Evolutionary conservation across 2,113 vertebrate genomes (phyloP).

Genomic region (Macrotus californicus): DNA sequence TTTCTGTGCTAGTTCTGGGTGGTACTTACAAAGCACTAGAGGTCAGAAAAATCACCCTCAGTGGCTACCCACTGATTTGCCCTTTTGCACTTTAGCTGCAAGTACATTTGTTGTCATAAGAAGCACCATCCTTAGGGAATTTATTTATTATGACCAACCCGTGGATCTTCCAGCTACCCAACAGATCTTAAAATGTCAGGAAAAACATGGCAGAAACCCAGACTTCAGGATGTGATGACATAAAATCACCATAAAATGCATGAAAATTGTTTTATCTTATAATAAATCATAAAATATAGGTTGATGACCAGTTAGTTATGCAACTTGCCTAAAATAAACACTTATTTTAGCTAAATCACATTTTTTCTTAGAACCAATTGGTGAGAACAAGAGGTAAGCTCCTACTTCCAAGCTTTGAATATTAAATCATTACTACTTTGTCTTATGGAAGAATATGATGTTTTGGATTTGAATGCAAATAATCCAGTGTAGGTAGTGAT

Average conservation of each 20-base stretch:
- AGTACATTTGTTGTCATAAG: background rate
- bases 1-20: constrained; percentile 6
- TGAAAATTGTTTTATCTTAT: background rate
- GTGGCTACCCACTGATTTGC: background rate
- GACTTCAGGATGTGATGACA: constrained; percentile 6
- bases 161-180: background rate
- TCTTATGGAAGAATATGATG: background rate
- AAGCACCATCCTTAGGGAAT: background rate
- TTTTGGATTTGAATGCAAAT: constrained; percentile 10
- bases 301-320: background rate
- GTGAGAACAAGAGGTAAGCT: background rate
- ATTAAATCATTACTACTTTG: constrained; percentile 13
- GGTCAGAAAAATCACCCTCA: background rate
- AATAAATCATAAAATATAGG: constrained; percentile 15
- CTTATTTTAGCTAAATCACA: constrained; percentile 7
- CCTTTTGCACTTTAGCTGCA: background rate
- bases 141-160: background rate
- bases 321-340: constrained; percentile 33
- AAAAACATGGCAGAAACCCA: background rate
- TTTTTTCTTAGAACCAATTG: constrained; percentile 10
- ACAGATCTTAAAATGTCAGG: background rate
- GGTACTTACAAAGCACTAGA: background rate
- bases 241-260: constrained; percentile 9
- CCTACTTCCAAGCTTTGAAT: background rate
- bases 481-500: background rate